Conservation (phyloP, 2,888 invertebrate species). For the Ectobius pallidus region DNA sequence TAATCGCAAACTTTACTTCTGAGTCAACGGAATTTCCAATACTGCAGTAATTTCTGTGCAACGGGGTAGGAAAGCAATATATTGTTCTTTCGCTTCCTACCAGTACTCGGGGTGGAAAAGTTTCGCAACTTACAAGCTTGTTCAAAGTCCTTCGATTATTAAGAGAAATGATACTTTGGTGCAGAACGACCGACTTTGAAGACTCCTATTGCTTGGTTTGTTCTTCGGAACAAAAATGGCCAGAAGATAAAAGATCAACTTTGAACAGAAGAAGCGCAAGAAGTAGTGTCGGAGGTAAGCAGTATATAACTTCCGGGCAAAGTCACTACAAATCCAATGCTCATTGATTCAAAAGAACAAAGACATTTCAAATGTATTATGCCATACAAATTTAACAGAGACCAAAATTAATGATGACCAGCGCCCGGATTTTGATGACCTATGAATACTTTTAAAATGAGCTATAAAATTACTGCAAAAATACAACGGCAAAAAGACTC, state of each 20-base stretch:
- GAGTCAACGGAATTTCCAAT: conserved; percentile 4
- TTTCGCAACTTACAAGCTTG: conserved; percentile 18
- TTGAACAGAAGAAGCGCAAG: not conserved
- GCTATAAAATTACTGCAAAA: too few relatives aligned
- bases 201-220: not conserved
- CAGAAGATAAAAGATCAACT: not conserved
- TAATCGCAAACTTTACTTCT: not conserved
- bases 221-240: not conserved
- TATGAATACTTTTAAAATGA: too few relatives aligned
- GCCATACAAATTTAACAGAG: too few relatives aligned
- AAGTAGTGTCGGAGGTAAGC: not conserved
- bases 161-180: conserved; percentile 28
- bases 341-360: too few relatives aligned
- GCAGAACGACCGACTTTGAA: not conserved
- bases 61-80: conserved; percentile 23
- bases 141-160: conserved; percentile 25
- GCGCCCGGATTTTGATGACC: too few relatives aligned
- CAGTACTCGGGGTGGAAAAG: not conserved
- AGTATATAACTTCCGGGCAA: too few relatives aligned
- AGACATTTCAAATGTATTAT: not conserved
- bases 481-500: too few relatives aligned
- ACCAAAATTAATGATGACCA: too few relatives aligned
- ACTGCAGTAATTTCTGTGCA: conserved; percentile 3
- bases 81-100: conserved; percentile 9
- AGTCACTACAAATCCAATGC: too few relatives aligned